Conservation (phyloP, 1,140 invertebrate genomes). For the Apis florea region DNA sequence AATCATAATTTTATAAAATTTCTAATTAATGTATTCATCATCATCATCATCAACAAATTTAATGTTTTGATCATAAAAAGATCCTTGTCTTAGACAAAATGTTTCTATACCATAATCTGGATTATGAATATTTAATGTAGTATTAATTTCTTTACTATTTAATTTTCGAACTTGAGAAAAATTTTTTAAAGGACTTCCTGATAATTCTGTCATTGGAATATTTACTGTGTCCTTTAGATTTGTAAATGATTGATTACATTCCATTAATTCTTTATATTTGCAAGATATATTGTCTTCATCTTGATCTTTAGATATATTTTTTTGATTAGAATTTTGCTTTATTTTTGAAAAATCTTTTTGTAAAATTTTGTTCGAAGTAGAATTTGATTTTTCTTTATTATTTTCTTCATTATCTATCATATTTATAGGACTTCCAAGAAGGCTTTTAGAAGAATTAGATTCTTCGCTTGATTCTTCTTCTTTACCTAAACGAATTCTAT, state of each 20-base stretch:
- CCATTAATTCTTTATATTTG: slow-evolving; percentile 67
- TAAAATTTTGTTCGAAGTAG: neutral
- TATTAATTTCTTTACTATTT: slow-evolving; percentile 49
- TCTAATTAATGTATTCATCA: slow-evolving; percentile 63
- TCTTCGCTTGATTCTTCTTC: slow-evolving; percentile 30
- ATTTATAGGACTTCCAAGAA: slow-evolving; percentile 19
- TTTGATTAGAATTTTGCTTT: slow-evolving; percentile 10
- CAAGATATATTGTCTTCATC: slow-evolving; percentile 62
- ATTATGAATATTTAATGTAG: slow-evolving; percentile 67
- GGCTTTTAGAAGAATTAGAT: slow-evolving; percentile 26
- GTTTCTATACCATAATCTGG: slow-evolving; percentile 71
- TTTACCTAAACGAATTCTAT: slow-evolving; percentile 7
- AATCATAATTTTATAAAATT: neutral
- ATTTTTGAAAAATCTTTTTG: slow-evolving; percentile 16
- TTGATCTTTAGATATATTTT: slow-evolving; percentile 18
- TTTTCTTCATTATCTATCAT: slow-evolving; percentile 7
- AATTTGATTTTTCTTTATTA: neutral
- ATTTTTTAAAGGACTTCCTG: slow-evolving; percentile 60
- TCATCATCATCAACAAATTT: slow-evolving; percentile 81
- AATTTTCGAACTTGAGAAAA: slow-evolving; percentile 61
- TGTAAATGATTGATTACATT: slow-evolving; percentile 56
- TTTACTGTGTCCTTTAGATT: slow-evolving; percentile 55
- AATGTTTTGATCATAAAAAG: slow-evolving; percentile 76
- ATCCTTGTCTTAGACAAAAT: slow-evolving; percentile 68
- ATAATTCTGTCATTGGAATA: slow-evolving; percentile 72